Percentiles rank a stretch among this genome's conserved stretches.
Evolutionary conservation across 2,888 invertebrate species (phyloP).

Genomic region (Leptogaster cylindrica): DNA sequence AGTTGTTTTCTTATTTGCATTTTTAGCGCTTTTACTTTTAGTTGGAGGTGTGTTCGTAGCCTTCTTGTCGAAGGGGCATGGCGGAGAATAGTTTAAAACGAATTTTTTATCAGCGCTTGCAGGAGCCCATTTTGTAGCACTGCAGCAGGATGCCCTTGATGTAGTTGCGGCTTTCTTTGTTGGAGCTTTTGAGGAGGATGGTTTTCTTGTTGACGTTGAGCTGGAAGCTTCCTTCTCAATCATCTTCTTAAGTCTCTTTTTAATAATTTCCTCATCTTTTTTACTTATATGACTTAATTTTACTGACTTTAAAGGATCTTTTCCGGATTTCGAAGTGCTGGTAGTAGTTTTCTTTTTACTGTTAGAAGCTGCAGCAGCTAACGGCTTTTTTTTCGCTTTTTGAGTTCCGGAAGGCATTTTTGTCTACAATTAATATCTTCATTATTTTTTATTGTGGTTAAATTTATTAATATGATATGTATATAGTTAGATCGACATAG

Average conservation of each 20-base stretch:
- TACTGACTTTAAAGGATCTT: no score
- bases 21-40: background rate
- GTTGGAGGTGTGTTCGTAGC: no score
- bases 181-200: slow-evolving; percentile 1
- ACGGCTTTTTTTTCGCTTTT: no score
- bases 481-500: no score
- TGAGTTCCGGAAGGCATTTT: slow-evolving; percentile 21
- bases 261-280: slow-evolving; percentile 17
- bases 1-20: background rate
- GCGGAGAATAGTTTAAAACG: background rate
- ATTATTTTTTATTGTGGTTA: background rate
- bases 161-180: background rate
- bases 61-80: background rate
- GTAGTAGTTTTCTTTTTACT: slow-evolving; percentile 5
- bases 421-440: background rate
- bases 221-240: slow-evolving; percentile 23
- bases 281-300: no score
- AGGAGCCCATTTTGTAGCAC: no score
- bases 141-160: background rate
- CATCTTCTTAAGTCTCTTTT: slow-evolving; percentile 7
- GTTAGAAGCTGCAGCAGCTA: no score
- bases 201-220: no score
- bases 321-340: background rate
- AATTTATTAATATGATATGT: no score
- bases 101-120: background rate